Base-by-base conservation (phyloP, 92 coral and sea anemone species). In the Parazoanthus darwini region DNA sequence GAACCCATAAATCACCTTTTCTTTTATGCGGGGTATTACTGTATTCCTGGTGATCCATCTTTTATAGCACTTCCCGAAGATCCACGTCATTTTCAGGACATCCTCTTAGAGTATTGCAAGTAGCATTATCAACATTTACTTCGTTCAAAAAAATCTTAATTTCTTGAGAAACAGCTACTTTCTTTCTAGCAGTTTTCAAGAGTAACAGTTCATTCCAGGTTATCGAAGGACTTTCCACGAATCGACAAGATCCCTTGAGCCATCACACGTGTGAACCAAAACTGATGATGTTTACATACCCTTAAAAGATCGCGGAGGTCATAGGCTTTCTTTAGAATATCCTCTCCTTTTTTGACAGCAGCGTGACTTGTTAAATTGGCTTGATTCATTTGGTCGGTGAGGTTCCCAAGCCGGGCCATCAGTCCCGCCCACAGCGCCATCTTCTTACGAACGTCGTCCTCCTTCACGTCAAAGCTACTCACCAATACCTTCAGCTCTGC, bases 361-460 rank as follows among this genome's bases (percentile, higher is more conserved):
- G 92, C 92, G 79, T 94, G 94, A 3, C 98, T 98, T 37, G 99
- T 97, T 36, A 88, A n/a, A 86, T 95, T 97, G 43, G 98, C 98
- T n/a, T 89, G 85, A 39, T 87, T 91, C n/a, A 89, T 94, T 80
- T 92, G 92, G 13, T 91, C 82, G 79, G 96, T 82, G 77, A 97
- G 94, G 74, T 91, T 91, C 78, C 88, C 89, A 0, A 96, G 93
- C 85, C 92, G 66, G 37, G 86, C 93, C 51, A 95, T 50, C 67
- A 95, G 93, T 51, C 94, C 94, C 38, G 93, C 93, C 98, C 98
- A 93, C 88, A 92, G 87, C 11, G 92, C 96, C 96, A 95, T 95
- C 91, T 95, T 95, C 89, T 88, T 93, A 25, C 98, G 93, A 23
- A 95, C 96, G 44, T 91, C 95, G 5, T 91, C 98, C 59, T 95